Evolutionary conservation across 1,140 invertebrate genomes (phyloP).

Genomic region (Drosophila cardini): DNA sequence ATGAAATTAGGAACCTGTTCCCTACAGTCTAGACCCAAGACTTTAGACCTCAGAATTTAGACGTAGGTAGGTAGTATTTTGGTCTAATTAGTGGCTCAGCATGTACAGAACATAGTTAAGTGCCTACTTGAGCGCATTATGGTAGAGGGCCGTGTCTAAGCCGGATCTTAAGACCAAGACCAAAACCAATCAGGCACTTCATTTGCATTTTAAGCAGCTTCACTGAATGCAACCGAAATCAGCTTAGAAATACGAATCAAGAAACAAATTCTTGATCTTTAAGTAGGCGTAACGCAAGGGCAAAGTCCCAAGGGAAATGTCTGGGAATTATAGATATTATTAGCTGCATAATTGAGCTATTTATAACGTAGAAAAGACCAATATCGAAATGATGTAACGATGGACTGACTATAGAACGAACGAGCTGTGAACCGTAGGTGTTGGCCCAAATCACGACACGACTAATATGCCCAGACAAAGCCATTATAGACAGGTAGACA

Average conservation of each 20-base stretch:
- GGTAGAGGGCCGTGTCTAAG: slow-evolving; percentile 36
- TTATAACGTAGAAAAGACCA: slow-evolving; percentile 49
- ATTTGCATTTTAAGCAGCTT: slow-evolving; percentile 73
- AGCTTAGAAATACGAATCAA: slow-evolving; percentile 43
- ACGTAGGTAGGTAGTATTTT: slow-evolving; percentile 39
- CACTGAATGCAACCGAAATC: slow-evolving; percentile 53
- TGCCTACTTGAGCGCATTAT: slow-evolving; percentile 63
- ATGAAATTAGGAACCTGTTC: slow-evolving; percentile 21
- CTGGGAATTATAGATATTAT: slow-evolving; percentile 74
- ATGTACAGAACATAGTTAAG: slow-evolving; percentile 53
- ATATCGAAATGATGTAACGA: slow-evolving; percentile 37
- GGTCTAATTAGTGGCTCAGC: slow-evolving; percentile 67
- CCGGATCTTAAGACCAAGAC: slow-evolving; percentile 38
- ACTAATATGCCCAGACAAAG: slow-evolving; percentile 38
- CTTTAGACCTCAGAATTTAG: too few species aligned
- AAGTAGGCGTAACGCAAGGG: slow-evolving; percentile 41
- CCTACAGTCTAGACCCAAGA: not conserved
- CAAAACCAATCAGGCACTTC: slow-evolving; percentile 78
- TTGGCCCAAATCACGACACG: slow-evolving; percentile 55
- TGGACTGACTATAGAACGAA: slow-evolving; percentile 28
- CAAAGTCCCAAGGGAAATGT: slow-evolving; percentile 6
- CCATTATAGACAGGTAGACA: slow-evolving; percentile 13
- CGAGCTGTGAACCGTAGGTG: slow-evolving; percentile 80
- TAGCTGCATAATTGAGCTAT: slow-evolving; percentile 79
- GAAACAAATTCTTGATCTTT: slow-evolving; percentile 22